Conservation (phyloP, 2,113 vertebrate genomes). For the Anas platyrhynchos region DNA sequence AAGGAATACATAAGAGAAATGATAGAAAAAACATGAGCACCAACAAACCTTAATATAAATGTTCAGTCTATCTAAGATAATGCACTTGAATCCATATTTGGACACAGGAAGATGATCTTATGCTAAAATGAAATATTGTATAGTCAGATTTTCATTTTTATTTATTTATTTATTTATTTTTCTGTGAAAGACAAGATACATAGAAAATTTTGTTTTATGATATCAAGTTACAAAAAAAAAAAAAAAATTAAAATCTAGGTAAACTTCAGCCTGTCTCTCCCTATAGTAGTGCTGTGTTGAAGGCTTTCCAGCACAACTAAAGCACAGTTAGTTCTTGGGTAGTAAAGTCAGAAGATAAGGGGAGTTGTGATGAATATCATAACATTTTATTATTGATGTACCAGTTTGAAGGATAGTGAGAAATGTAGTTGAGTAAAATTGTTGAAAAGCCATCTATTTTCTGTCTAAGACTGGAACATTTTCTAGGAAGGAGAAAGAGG, state of each 20-base stretch:
- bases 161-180: too few species aligned
- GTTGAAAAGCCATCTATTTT: background rate
- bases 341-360: background rate
- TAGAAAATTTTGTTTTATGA: background rate
- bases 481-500: background rate
- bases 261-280: background rate
- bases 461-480: background rate
- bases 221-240: background rate
- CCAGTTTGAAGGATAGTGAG: background rate
- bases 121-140: background rate
- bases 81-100: background rate
- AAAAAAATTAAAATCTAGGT: background rate
- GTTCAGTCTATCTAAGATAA: background rate
- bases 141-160: background rate
- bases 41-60: background rate
- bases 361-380: background rate
- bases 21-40: background rate
- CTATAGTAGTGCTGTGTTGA: background rate
- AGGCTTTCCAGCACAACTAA: background rate
- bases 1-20: background rate
- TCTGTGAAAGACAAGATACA: background rate
- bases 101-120: background rate
- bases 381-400: constrained; percentile 1
- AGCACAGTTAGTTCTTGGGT: background rate
- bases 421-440: background rate